Evolutionary conservation across 2,113 vertebrate species (phyloP).

Genomic region (Ptyas mucosa): DNA sequence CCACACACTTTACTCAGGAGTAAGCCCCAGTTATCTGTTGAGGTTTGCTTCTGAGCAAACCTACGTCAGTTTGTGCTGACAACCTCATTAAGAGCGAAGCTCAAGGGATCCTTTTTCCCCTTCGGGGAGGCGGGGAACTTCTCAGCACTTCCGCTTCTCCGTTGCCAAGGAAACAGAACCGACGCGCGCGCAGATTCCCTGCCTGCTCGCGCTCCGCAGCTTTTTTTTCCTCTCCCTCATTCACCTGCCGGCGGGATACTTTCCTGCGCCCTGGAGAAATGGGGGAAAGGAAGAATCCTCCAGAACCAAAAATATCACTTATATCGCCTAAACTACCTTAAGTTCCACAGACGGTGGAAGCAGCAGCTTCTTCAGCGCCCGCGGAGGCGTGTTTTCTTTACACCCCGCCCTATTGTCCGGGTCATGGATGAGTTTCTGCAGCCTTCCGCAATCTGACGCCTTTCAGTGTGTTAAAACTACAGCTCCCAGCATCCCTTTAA

Average conservation of each 20-base stretch:
- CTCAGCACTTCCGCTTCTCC: background rate
- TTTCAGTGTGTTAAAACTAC: background rate
- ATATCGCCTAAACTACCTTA: too few species aligned
- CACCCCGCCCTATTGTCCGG: background rate
- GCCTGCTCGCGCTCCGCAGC: too few species aligned
- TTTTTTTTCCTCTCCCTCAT: too few species aligned
- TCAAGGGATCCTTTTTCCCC: background rate
- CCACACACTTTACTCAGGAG: background rate
- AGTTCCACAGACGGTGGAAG: background rate
- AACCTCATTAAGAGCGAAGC: background rate
- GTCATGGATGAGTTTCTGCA: background rate
- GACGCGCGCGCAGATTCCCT: background rate
- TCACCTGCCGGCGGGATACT: background rate
- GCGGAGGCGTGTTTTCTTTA: background rate
- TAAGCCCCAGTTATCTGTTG: background rate
- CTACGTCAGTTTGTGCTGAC: background rate
- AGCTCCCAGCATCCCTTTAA: background rate
- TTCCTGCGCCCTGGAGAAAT: background rate
- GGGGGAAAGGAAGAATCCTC: background rate
- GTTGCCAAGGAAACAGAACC: constrained; percentile 42
- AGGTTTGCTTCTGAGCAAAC: background rate
- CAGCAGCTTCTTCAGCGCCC: background rate
- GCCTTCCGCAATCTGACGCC: background rate
- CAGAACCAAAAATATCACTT: background rate
- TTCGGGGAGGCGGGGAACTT: background rate